Evolutionary conservation across 2,113 vertebrate species (phyloP).

Genomic region (Percina caprodes): DNA sequence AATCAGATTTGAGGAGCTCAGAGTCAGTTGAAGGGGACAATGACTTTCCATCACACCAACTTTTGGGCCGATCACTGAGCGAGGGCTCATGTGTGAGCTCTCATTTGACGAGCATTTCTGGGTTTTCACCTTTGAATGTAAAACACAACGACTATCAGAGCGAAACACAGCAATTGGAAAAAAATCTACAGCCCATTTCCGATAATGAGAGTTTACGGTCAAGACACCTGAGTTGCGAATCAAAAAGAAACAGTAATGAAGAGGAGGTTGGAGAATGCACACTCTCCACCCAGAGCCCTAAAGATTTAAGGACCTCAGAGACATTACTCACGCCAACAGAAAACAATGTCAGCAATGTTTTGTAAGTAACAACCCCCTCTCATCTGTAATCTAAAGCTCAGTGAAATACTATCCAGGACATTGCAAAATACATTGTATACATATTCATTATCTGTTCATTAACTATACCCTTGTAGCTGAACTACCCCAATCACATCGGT

Average conservation of each 20-base stretch:
- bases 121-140: constrained; percentile 38
- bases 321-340: constrained; percentile 61
- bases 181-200: constrained; percentile 67
- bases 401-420: neutral
- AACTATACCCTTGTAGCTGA: too few relatives aligned
- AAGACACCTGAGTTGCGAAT: constrained; percentile 75
- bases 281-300: constrained; percentile 37
- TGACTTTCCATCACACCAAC: constrained; percentile 8
- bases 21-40: neutral
- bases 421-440: neutral
- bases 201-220: constrained; percentile 81
- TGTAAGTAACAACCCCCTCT: constrained; percentile 74
- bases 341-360: constrained; percentile 64
- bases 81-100: constrained; percentile 66
- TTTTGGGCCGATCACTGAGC: constrained; percentile 72
- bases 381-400: constrained; percentile 24
- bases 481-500: too few relatives aligned
- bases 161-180: constrained; percentile 35
- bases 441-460: neutral
- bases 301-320: constrained; percentile 25
- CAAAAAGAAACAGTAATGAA: constrained; percentile 30
- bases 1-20: constrained; percentile 71
- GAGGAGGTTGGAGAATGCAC: constrained; percentile 41
- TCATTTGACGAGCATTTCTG: constrained; percentile 2
- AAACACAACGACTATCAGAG: constrained; percentile 61